Conservation (phyloP, 2,888 invertebrate genomes). For the Andrena marginata region DNA sequence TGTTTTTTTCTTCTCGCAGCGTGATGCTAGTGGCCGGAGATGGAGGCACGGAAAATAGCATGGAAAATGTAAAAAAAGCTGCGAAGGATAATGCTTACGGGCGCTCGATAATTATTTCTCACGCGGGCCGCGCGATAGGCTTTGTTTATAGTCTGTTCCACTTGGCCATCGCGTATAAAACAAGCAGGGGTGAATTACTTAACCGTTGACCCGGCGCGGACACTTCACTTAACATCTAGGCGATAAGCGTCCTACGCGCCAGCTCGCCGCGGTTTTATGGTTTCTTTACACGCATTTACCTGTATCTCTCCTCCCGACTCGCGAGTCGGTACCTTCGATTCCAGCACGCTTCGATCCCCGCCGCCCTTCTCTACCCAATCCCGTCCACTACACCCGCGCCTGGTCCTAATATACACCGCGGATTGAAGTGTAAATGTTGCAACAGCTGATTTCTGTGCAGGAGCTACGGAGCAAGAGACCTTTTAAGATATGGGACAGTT, state of each 20-base stretch:
- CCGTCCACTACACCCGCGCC: too few relatives aligned
- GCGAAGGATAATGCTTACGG: conserved; percentile 44
- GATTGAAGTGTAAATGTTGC: background rate
- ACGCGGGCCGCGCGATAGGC: conserved; percentile 37
- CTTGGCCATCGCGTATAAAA: conserved; percentile 60
- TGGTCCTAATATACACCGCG: background rate
- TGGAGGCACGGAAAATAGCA: background rate
- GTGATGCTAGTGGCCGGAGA: background rate
- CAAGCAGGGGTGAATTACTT: conserved; percentile 75
- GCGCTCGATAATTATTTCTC: conserved; percentile 59
- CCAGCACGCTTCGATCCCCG: background rate
- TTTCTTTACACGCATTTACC: conserved; percentile 60
- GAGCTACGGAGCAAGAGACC: conserved; percentile 98
- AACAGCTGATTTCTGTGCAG: conserved; percentile 85
- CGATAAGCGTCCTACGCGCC: conserved; percentile 70
- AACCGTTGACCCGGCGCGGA: conserved; percentile 77
- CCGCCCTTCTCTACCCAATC: too few relatives aligned
- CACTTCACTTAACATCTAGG: conserved; percentile 80
- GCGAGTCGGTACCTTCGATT: conserved; percentile 6
- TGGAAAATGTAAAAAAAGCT: background rate
- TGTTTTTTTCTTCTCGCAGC: background rate
- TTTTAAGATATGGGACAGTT: conserved; percentile 98
- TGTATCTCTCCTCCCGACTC: conserved; percentile 36
- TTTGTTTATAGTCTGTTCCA: conserved; percentile 68
- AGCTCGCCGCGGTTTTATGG: conserved; percentile 47